Base-by-base conservation (phyloP, 2,113 vertebrate species). In the Zootoca vivipara region DNA sequence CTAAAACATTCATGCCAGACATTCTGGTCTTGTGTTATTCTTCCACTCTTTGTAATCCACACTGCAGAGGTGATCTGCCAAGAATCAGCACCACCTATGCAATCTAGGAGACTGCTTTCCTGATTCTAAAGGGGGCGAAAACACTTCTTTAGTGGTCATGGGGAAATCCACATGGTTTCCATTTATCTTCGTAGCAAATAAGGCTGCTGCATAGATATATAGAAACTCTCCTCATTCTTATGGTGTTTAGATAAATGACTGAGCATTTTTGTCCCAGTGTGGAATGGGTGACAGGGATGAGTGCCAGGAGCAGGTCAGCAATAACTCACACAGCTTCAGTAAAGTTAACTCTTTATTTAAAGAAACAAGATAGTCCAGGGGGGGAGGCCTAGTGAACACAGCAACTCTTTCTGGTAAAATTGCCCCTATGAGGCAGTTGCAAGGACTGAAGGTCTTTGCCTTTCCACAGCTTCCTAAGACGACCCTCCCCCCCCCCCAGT, bases 81-180 rank as follows among this genome's bases (percentile, higher is more conserved):
- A 81, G 56, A 24, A 81, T 81, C 79, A 81, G n/a, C 58, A 81
- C 79, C 79, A 81, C 56, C 79, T 81, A 81, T 35, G 33, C 33
- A 35, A 8, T 33, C 33, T 33, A 62, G 18, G 22, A 38, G n/a
- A 64, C 20, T 22, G 20, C 20, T 64, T 33, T 81, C 52, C 79
- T 81, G n/a, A 64, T 81, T 81, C 16, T 26, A 81, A 81, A 35
- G n/a, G 62, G 79, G n/a, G n/a, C 64, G 56, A 81, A 35, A 81
- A 30, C 78, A 62, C n/a, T 80, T 64, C 20, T 81, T 22, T 33
- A 62, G 18, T 35, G n/a, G 56, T 52, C 18, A 35, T 5, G 56
- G 33, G 8, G 26, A 15, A 30, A 24, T 64, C n/a, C 58, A 62
- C 56, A 35, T 64, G 56, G 24, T 81, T 81, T 16, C 79, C 56